Conservation (phyloP, 2,113 vertebrate species). For the Mormyrus iriodes region DNA sequence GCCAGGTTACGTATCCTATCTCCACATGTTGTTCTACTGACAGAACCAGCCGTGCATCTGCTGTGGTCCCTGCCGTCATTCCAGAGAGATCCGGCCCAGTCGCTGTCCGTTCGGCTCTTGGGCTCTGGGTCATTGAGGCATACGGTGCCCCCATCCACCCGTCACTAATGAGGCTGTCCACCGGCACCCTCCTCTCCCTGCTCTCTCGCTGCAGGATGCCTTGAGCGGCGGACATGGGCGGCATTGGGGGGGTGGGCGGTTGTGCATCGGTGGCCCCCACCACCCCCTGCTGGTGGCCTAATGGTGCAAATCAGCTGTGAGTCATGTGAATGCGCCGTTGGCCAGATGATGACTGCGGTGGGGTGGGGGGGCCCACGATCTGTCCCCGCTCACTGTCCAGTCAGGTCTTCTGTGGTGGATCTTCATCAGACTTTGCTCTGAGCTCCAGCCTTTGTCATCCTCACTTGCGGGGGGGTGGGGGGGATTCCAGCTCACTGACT, state of each 20-base stretch:
- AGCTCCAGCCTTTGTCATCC: background rate
- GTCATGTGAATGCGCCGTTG: background rate
- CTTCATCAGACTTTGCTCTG: background rate
- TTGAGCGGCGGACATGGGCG: background rate
- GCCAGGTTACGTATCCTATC: conserved; percentile 51
- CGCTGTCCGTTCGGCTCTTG: background rate
- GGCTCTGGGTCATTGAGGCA: background rate
- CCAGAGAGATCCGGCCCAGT: background rate
- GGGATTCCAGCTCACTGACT: background rate
- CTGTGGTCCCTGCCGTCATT: background rate
- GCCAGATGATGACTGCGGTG: background rate
- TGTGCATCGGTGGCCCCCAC: background rate
- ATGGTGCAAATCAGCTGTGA: background rate
- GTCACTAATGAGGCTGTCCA: background rate
- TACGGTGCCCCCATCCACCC: background rate
- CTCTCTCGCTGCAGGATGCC: background rate
- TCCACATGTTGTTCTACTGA: conserved; percentile 8
- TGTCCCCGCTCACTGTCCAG: background rate
- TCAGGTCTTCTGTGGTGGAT: background rate
- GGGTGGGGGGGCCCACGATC: background rate
- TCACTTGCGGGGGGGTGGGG: background rate
- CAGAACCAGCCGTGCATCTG: background rate
- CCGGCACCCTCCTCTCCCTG: background rate
- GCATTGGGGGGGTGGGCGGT: background rate
- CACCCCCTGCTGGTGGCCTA: background rate